A percentile compares a stretch with the other conserved stretches of the same genome.
phyloP scores from a whole-genome alignment of 1,140 invertebrate genomes.

The Platorchestia sp. region DNA sequence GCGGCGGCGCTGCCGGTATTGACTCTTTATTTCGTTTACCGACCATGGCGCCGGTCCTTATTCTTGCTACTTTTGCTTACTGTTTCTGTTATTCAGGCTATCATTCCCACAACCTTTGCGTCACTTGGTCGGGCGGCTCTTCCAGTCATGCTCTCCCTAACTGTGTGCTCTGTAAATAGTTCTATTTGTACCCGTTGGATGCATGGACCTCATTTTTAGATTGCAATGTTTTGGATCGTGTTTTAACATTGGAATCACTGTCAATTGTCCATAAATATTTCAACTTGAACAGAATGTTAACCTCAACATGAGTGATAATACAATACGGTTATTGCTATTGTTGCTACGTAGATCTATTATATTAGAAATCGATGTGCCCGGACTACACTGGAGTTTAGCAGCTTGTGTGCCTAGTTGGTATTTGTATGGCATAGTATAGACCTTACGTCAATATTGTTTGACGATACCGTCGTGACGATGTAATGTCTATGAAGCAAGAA shows the following conservation, averaged over 20 bases:
- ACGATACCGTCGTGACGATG: background rate
- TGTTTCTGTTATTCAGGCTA: background rate
- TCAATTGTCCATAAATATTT: too few relatives aligned
- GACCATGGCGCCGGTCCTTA: background rate
- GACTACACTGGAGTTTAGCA: background rate
- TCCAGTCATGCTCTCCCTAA: background rate
- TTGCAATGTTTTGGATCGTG: background rate
- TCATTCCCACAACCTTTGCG: background rate
- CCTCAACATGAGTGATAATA: background rate
- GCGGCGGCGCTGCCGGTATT: background rate
- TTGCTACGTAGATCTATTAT: too few relatives aligned
- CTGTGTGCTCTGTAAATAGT: background rate
- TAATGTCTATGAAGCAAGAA: background rate
- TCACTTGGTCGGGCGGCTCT: background rate
- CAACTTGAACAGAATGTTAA: background rate
- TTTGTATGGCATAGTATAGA: background rate
- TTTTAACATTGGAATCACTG: too few relatives aligned
- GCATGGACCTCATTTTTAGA: background rate
- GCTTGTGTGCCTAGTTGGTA: background rate
- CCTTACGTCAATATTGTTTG: background rate
- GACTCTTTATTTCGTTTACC: background rate
- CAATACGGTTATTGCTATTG: too few relatives aligned
- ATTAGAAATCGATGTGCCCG: background rate
- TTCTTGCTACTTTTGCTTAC: background rate
- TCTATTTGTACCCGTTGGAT: background rate